Base-by-base conservation (phyloP, 2,888 invertebrate species). In the Hirtodrosophila alboralis region DNA sequence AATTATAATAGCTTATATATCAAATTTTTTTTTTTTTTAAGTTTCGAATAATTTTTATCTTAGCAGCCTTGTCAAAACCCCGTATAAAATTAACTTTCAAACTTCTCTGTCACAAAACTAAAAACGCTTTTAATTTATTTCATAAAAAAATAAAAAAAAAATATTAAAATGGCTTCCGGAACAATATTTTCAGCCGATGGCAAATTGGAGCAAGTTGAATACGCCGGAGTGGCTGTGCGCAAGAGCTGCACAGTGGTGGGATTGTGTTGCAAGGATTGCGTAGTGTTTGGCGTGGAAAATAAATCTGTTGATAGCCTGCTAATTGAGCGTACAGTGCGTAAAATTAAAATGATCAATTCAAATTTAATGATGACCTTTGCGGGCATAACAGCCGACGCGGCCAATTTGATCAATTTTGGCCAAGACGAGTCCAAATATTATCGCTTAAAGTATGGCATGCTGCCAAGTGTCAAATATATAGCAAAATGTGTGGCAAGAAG, bases 161-260 rank as follows among this genome's bases (percentile, higher is more conserved):
- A n/a, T n/a, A n/a, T n/a, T n/a, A n/a, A n/a, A n/a, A n/a, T n/a
- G n/a, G n/a, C n/a, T n/a, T n/a, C 99, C 85, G 99, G 99, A 87
- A 99, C 99, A 64, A 98, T 99, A 78, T 99, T 99, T 92, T 99
- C 99, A 9, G 99, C 99, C 5, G 99, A 99, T 91, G 99, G 99
- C 4, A 99, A 99, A 92, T 93, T 99, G 72, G 94, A 99, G 81
- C 99, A 99, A 93, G 99, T 99, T 21, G 99, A 99, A 93, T 99
- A 99, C 92, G 99, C 99, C 18, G 99, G 99, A 91, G 99, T 99
- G 93, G 99, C 99, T 18, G 99, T 99, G 31, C 95, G 98, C 73
- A 99, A 98, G 91, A 99, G 99, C 61, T 98, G 98, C 9, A 99
- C 99, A 38, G 99, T 99, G 88, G 99, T 99, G 64, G 99, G 98